These are phyloP conservation scores for Geococcyx californianus DNA, from an alignment of 2,113 vertebrate genomes.

Conservation along the genomic window DNA sequence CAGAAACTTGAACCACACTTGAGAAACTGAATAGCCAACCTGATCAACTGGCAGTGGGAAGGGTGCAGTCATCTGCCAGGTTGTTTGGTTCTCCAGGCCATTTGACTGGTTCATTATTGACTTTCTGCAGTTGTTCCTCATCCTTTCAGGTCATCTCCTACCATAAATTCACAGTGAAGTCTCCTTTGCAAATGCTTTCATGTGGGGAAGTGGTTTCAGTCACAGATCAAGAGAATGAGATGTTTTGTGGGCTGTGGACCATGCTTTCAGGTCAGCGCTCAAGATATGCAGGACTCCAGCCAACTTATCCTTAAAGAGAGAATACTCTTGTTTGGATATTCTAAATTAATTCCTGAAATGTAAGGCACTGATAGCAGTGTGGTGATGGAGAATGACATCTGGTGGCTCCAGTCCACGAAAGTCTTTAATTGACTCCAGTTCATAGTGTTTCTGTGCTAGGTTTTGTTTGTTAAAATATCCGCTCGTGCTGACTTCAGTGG, in stretches of 20 bases:
- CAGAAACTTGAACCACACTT: background rate
- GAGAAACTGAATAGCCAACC: background rate
- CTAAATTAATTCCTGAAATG: slow-evolving; percentile 31
- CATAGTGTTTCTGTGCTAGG: background rate
- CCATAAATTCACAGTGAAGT: background rate
- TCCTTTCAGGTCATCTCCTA: background rate
- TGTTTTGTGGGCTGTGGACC: background rate
- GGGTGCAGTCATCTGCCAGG: background rate
- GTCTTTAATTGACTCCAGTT: background rate
- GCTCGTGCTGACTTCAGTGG: background rate
- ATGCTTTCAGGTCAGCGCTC: background rate
- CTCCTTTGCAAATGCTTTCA: background rate
- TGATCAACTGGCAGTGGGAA: background rate
- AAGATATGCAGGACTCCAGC: background rate
- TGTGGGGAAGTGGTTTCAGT: background rate
- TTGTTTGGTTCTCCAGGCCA: accelerated
- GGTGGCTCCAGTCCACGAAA: background rate
- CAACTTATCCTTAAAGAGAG: background rate
- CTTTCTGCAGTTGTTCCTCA: background rate
- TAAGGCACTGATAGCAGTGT: background rate
- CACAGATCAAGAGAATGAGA: background rate
- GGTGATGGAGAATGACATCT: background rate
- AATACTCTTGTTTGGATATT: background rate
- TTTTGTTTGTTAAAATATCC: background rate
- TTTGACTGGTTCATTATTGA: background rate